A percentile compares a stretch with the other conserved stretches of the same genome.
Evolutionary conservation across 2,797 vertebrate genomes (phyloP).

Genomic region (Sarcoramphus papa): DNA sequence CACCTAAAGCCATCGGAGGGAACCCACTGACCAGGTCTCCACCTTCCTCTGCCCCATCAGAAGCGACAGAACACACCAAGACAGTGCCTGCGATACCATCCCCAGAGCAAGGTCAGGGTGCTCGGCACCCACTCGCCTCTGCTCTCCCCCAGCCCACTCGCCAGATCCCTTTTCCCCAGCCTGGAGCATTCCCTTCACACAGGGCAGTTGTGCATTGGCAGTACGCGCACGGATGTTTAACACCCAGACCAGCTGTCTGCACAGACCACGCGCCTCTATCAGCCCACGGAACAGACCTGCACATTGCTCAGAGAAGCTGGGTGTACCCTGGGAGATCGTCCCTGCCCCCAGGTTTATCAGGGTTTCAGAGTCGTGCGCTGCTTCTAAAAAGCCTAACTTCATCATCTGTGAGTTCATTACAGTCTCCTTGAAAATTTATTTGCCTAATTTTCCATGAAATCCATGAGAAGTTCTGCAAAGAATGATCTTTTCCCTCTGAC

Average conservation of each 20-base stretch:
- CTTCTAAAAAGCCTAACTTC: background rate
- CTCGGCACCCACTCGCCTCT: background rate
- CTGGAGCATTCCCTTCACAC: background rate
- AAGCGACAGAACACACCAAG: background rate
- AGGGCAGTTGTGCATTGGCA: background rate
- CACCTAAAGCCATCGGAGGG: background rate
- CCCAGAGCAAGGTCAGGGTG: background rate
- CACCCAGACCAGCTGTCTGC: background rate
- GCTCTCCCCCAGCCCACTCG: background rate
- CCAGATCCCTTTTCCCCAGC: background rate
- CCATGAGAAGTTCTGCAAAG: background rate
- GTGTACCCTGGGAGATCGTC: background rate
- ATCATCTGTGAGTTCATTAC: background rate
- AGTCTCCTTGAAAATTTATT: background rate
- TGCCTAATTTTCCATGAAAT: background rate
- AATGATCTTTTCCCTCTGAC: background rate
- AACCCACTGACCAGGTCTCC: background rate
- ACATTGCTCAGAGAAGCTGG: background rate
- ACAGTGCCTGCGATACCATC: background rate
- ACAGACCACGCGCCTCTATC: background rate
- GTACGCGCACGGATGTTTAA: fast-evolving
- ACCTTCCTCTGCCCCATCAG: background rate
- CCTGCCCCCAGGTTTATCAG: background rate
- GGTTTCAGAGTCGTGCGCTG: background rate
- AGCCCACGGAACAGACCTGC: background rate